Conservation (phyloP, 2,888 invertebrate genomes). For the Drosophila pseudotalamancana region DNA sequence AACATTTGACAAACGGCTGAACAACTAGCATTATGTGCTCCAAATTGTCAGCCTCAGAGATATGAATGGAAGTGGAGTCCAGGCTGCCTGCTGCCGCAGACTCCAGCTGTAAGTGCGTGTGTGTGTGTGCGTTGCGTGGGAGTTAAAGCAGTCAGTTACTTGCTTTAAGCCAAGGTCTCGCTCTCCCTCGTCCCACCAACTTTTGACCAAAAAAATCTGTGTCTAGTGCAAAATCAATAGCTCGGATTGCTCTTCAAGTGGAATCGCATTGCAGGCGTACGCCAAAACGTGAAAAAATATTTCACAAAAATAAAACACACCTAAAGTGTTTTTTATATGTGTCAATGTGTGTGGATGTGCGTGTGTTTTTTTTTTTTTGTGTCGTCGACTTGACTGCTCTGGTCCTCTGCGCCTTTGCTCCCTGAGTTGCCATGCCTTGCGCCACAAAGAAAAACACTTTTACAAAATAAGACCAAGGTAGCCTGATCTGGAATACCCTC, state of each 20-base stretch:
- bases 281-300: constrained; percentile 40
- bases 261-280: constrained; percentile 50
- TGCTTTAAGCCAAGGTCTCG: constrained; percentile 43
- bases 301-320: constrained; percentile 12
- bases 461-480: constrained; percentile 19
- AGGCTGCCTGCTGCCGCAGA: neutral
- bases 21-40: constrained; percentile 59
- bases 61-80: constrained; percentile 44
- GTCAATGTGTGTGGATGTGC: neutral
- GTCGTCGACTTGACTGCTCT: constrained; percentile 53
- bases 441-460: constrained; percentile 44
- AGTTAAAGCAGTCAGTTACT: constrained; percentile 53
- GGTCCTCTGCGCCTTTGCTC: constrained; percentile 58
- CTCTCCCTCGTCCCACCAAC: constrained; percentile 5
- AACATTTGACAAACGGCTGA: constrained; percentile 39
- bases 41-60: constrained; percentile 63
- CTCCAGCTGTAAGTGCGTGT: constrained; percentile 5
- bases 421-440: constrained; percentile 30
- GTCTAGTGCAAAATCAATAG: constrained; percentile 71
- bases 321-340: constrained; percentile 27
- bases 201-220: constrained; percentile 57
- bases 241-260: constrained; percentile 53
- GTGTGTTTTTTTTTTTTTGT: constrained; percentile 18
- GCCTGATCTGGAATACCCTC: constrained; percentile 9
- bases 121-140: constrained; percentile 17